These are phyloP conservation scores for Lathamus discolor DNA, from an alignment of 2,113 vertebrate genomes.

Conservation along the genomic window DNA sequence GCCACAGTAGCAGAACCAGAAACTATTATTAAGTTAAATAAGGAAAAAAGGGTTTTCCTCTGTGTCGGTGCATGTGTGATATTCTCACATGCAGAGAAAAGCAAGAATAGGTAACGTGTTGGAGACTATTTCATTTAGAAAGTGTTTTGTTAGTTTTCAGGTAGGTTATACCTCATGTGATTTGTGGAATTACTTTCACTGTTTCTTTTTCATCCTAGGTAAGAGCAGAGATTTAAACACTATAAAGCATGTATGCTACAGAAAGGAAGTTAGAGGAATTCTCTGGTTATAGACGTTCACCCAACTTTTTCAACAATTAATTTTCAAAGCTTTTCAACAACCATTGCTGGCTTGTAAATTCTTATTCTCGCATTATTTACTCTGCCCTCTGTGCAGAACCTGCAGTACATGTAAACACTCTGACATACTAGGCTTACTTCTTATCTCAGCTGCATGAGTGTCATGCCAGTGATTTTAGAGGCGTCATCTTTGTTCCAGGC, in stretches of 20 bases:
- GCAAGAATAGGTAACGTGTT: neutral
- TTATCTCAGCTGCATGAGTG: neutral
- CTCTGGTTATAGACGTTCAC: conserved; percentile 12
- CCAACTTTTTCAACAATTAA: conserved; percentile 22
- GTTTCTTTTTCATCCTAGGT: neutral
- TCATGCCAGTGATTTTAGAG: neutral
- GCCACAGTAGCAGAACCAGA: neutral
- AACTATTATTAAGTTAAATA: neutral
- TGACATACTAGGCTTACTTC: neutral
- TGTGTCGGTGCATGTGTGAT: neutral
- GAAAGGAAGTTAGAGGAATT: conserved; percentile 52
- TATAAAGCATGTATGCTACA: neutral
- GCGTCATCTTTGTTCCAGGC: neutral
- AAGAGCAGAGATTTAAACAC: neutral
- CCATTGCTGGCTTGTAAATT: neutral
- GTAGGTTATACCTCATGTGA: neutral
- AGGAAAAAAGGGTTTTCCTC: neutral
- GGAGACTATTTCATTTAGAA: neutral
- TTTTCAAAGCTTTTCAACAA: conserved; percentile 43
- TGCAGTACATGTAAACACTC: neutral
- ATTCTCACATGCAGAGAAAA: neutral
- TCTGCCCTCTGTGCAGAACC: neutral
- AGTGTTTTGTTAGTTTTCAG: conserved; percentile 18
- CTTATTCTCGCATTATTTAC: neutral
- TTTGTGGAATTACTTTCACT: conserved; percentile 9